Base-by-base conservation (phyloP, 2,797 vertebrate genomes). In the Paguma larvata region DNA sequence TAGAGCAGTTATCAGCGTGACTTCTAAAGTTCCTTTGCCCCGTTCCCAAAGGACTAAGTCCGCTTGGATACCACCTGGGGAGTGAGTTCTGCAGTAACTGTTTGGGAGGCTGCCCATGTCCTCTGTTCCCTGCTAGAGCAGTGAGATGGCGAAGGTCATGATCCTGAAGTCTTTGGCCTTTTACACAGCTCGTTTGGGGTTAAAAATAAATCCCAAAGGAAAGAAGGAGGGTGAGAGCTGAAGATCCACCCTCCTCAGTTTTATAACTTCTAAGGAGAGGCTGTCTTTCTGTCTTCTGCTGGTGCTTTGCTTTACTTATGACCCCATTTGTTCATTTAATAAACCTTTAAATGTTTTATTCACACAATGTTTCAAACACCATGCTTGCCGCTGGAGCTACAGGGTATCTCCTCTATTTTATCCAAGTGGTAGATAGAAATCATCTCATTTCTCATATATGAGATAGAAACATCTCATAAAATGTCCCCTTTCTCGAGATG, bases 41-140 rank as follows among this genome's bases (percentile, higher is more conserved):
- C 10, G 3, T 68, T 77, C 53, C 82, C 85, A 25, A 41, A 85
- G 90, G 67, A 46, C 82, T 19, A 95, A 85, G 90, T 85, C 19
- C 11, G 0, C 25, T 21, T 87, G 23, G 82, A 77, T 65, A 27
- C 16, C 32, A 12, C 18, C 72, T 44, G 83, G 87, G 21, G 68
- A 56, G 51, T 11, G 16, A 51, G 34, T 73, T 92, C 70, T 80
- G 94, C 41, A 67, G 21, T 51, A 56, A 34, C 87, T 84, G 63
- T 83, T 30, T 93, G 95, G 87, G 21, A 85, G n/a, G 5, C 62
- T 94, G 85, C 87, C 96, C 10, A 0, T 73, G 88, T 44, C 85
- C 82, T 94, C 59, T 96, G 85, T 78, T 75, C 70, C 91, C 87
- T 97, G 82, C 72, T 32, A 14, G 27, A 67, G 65, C 38, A n/a